These are phyloP conservation scores for Limnephilus auricula DNA, from an alignment of 2,888 invertebrate genomes.

Conservation along the genomic window DNA sequence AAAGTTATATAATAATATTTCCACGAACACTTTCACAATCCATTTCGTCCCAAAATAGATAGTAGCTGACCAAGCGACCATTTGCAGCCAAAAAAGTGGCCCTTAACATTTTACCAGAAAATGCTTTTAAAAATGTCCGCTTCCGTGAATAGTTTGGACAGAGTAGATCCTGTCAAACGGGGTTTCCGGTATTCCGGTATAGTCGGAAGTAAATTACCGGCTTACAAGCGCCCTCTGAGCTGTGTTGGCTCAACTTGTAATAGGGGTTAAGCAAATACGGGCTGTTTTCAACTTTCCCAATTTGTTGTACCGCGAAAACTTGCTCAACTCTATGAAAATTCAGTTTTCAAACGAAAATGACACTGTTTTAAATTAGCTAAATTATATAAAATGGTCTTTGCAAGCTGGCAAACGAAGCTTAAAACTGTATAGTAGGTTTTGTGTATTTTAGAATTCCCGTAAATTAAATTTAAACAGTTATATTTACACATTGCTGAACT, in stretches of 20 bases:
- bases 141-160: not conserved
- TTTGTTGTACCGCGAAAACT: constrained; percentile 14
- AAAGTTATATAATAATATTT: not conserved
- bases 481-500: too few relatives aligned
- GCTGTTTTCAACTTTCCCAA: not conserved
- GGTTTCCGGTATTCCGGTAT: constrained; percentile 44
- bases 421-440: not conserved
- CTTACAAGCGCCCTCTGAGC: constrained; percentile 23
- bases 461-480: too few relatives aligned
- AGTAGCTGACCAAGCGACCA: not conserved
- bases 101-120: constrained; percentile 6
- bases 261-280: constrained; percentile 14
- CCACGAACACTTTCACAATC: not conserved
- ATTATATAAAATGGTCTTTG: not conserved
- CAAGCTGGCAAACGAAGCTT: not conserved
- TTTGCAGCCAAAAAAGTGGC: not conserved
- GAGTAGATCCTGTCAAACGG: constrained; percentile 45
- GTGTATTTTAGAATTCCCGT: too few relatives aligned
- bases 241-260: not conserved
- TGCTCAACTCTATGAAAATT: not conserved
- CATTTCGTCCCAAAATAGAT: not conserved
- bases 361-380: not conserved
- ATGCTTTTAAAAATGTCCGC: constrained; percentile 16
- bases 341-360: not conserved
- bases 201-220: constrained; percentile 55